phyloP scores from a whole-genome alignment of 2,797 vertebrate species.

The Synaphobranchus kaupii region DNA sequence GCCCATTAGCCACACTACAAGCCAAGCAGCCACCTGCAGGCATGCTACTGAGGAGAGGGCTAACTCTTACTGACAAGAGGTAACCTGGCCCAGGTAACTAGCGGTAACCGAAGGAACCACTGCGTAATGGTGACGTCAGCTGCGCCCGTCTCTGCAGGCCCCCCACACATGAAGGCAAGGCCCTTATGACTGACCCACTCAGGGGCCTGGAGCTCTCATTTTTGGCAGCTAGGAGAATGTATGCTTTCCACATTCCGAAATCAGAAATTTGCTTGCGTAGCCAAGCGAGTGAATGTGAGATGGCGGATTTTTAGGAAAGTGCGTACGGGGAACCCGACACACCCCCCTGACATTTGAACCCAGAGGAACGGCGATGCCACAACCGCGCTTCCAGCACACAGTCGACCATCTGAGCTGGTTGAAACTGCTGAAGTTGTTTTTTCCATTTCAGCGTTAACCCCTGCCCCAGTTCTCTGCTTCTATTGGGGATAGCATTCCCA shows the following conservation, averaged over 20 bases:
- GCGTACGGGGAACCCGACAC: not conserved
- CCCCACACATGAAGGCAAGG: not conserved
- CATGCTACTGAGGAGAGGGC: not conserved
- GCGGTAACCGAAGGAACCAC: not conserved
- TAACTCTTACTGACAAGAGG: not conserved
- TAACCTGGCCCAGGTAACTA: not conserved
- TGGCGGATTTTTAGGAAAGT: not conserved
- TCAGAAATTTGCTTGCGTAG: not conserved
- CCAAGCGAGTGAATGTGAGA: not conserved
- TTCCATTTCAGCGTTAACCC: conserved; percentile 23
- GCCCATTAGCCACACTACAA: not conserved
- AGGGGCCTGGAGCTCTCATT: not conserved
- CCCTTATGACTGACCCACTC: not conserved
- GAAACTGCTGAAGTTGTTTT: conserved; percentile 38
- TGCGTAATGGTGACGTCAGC: not conserved
- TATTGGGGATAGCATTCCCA: conserved; percentile 15
- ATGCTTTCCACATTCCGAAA: not conserved
- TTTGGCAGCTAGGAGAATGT: not conserved
- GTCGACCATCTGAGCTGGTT: not conserved
- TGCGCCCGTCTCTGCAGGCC: not conserved
- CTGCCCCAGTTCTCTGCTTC: not conserved
- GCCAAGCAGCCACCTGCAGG: not conserved
- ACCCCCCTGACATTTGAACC: not conserved
- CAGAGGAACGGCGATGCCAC: not conserved
- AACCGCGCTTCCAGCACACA: not conserved